Percentiles rank a stretch among this genome's conserved stretches.
Evolutionary conservation across 1,140 invertebrate species (phyloP).

Genomic region (Goniozus legneri): DNA sequence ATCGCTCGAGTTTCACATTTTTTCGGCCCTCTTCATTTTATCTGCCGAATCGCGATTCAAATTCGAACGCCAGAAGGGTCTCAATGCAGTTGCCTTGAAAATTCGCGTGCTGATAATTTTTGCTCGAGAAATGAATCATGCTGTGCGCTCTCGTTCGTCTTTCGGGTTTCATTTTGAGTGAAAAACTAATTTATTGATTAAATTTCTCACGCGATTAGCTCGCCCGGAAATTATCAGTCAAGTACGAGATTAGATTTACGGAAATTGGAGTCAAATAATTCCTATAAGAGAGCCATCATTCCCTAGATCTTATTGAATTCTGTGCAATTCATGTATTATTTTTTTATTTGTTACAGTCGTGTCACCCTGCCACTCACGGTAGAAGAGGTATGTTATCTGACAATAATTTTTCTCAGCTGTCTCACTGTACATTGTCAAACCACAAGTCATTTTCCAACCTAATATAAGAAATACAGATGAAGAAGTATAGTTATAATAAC

Average conservation of each 20-base stretch:
- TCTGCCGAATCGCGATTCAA: background rate
- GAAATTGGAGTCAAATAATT: too few species aligned
- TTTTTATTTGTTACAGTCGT: slow-evolving; percentile 62
- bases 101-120: slow-evolving; percentile 19
- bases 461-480: slow-evolving; percentile 4
- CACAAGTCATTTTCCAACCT: background rate
- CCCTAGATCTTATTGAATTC: background rate
- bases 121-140: background rate
- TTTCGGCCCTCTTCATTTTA: background rate
- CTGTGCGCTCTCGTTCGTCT: slow-evolving; percentile 1
- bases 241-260: slow-evolving; percentile 16
- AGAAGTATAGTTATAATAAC: slow-evolving; percentile 1
- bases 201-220: background rate
- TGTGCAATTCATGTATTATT: slow-evolving; percentile 23
- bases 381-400: slow-evolving; percentile 63
- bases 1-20: background rate
- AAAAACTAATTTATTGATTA: background rate
- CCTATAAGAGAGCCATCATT: slow-evolving; percentile 2
- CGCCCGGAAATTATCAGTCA: slow-evolving; percentile 12
- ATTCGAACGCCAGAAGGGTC: background rate
- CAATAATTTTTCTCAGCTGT: slow-evolving; percentile 9
- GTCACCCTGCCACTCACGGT: slow-evolving; percentile 71
- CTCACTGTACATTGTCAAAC: slow-evolving; percentile 12
- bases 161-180: slow-evolving; percentile 14
- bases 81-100: slow-evolving; percentile 12